phyloP scores from a whole-genome alignment of 2,113 vertebrate species.

The Triplophysa siluroides region DNA sequence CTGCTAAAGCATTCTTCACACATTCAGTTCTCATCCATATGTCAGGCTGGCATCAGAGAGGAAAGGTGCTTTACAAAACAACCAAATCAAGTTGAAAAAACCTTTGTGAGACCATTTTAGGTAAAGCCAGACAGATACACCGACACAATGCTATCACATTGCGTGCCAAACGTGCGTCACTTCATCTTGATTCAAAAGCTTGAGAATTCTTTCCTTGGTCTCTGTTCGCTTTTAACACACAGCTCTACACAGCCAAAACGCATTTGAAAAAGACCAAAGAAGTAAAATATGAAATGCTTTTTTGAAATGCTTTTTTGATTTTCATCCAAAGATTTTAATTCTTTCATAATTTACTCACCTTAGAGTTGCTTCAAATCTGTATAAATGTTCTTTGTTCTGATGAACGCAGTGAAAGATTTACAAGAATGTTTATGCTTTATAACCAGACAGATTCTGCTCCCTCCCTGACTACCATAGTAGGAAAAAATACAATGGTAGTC shows the following conservation, averaged over 20 bases:
- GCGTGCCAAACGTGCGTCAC: neutral
- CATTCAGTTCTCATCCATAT: slow-evolving; percentile 45
- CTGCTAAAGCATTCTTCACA: slow-evolving; percentile 15
- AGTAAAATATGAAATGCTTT: too few relatives aligned
- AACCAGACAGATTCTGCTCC: too few relatives aligned
- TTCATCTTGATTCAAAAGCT: neutral
- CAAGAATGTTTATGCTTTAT: too few relatives aligned
- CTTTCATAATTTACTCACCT: too few relatives aligned
- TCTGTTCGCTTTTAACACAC: neutral
- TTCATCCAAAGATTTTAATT: too few relatives aligned
- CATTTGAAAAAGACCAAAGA: neutral
- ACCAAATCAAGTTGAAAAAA: slow-evolving; percentile 7
- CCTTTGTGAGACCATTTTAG: neutral
- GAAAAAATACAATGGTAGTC: too few relatives aligned
- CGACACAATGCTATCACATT: neutral
- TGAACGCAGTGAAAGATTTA: too few relatives aligned
- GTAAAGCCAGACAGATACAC: neutral
- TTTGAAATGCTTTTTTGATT: too few relatives aligned
- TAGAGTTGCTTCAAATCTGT: too few relatives aligned
- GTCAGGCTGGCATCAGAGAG: slow-evolving; percentile 48
- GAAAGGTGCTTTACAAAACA: slow-evolving; percentile 38
- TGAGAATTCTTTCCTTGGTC: neutral
- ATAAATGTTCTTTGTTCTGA: too few relatives aligned
- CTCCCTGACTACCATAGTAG: too few relatives aligned
- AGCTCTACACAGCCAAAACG: neutral